Evolutionary conservation across 2,797 vertebrate genomes (phyloP).

Genomic region (Acrossocheilus wenchowensis): DNA sequence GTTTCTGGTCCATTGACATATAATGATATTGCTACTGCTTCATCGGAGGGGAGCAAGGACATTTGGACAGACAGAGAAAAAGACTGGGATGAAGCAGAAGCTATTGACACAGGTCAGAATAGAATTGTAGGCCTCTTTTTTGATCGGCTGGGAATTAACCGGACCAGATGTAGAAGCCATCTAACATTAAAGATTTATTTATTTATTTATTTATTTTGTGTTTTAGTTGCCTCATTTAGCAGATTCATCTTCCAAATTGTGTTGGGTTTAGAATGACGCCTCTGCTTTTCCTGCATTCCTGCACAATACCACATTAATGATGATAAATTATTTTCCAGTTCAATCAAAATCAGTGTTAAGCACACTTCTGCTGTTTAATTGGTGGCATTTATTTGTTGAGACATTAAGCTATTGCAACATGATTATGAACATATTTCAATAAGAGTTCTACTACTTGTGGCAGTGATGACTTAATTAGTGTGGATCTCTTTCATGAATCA

Average conservation of each 20-base stretch:
- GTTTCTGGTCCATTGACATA: slow-evolving; percentile 86
- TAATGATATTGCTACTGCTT: slow-evolving; percentile 85
- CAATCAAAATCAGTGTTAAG: slow-evolving; percentile 58
- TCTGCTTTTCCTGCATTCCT: not conserved
- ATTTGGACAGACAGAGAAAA: slow-evolving; percentile 85
- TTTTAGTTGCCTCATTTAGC: slow-evolving; percentile 47
- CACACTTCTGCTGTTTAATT: slow-evolving; percentile 66
- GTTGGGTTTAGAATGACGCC: slow-evolving; percentile 24
- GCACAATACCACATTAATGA: slow-evolving; percentile 10
- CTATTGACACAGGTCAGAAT: slow-evolving; percentile 86
- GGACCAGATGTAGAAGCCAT: slow-evolving; percentile 34
- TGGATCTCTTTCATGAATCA: slow-evolving; percentile 26
- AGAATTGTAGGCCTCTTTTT: slow-evolving; percentile 69
- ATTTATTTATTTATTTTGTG: slow-evolving; percentile 44
- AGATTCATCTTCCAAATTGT: slow-evolving; percentile 5
- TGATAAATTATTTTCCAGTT: slow-evolving; percentile 33
- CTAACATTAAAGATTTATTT: slow-evolving; percentile 35
- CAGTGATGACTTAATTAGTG: slow-evolving; percentile 64
- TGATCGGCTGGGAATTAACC: slow-evolving; percentile 27
- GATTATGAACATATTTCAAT: slow-evolving; percentile 65
- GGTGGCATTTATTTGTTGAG: slow-evolving; percentile 63
- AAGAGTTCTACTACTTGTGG: slow-evolving; percentile 41
- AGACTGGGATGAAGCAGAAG: slow-evolving; percentile 84
- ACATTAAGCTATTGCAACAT: slow-evolving; percentile 57
- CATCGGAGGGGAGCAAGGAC: slow-evolving; percentile 84